Percentiles rank a stretch among this genome's conserved stretches.
Evolutionary conservation across 2,797 vertebrate genomes (phyloP).

Genomic region (Chanos chanos): DNA sequence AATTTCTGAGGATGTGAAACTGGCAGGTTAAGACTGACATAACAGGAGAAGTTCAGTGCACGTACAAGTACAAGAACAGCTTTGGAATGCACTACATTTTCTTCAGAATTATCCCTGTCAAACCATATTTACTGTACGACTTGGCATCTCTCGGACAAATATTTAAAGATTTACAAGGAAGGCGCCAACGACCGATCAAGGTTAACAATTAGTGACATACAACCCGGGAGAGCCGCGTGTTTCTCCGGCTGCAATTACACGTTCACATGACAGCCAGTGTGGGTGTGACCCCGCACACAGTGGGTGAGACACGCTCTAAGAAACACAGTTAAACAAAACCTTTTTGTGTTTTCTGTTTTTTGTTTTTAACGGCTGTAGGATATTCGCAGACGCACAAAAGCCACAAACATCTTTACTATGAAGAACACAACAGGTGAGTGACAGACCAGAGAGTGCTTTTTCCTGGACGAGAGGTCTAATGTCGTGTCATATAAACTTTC

Average conservation of each 20-base stretch:
- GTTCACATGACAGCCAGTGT: conserved; percentile 30
- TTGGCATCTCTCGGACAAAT: background rate
- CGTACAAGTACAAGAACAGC: too few species aligned
- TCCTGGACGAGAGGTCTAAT: conserved; percentile 93
- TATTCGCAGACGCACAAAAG: conserved; percentile 46
- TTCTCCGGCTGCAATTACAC: conserved; percentile 5
- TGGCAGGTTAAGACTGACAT: too few species aligned
- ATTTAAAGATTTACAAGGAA: background rate
- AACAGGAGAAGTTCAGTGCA: too few species aligned
- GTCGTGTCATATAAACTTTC: conserved; percentile 97
- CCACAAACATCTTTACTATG: conserved; percentile 37
- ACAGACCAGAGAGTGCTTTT: conserved; percentile 97
- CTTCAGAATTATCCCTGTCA: background rate
- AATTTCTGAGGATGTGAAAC: too few species aligned
- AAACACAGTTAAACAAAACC: too few species aligned
- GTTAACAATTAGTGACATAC: conserved; percentile 51
- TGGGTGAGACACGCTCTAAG: background rate
- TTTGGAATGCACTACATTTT: too few species aligned
- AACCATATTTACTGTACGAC: background rate
- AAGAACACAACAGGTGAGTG: background rate
- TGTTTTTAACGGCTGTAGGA: conserved; percentile 24
- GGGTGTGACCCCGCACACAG: background rate
- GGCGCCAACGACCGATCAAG: conserved; percentile 10
- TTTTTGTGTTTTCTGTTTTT: too few species aligned
- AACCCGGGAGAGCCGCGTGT: conserved; percentile 33